Base-by-base conservation (phyloP, 2,113 vertebrate genomes). In the Danionella cerebrum region DNA sequence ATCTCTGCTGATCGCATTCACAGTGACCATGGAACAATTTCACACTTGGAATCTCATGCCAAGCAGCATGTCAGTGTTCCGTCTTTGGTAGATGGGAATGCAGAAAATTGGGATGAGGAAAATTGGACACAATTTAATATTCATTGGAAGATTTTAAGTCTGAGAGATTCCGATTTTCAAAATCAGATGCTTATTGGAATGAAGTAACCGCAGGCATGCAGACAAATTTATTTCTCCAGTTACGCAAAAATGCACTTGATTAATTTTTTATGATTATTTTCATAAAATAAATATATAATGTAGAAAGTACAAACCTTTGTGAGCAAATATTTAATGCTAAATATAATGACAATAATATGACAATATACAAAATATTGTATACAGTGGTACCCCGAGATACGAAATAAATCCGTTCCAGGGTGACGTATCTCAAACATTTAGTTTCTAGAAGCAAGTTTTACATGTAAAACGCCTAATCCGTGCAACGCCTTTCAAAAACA, bases 11-110 rank as follows among this genome's bases (percentile, higher is more conserved):
- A 64, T 77, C 63, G 53, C 45, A 73, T 78, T 72, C 74, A 66
- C 74, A 48, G 74, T 72, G 71, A 73, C 80, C 67, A 13, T 27
- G 50, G 78, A 60, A 78, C 74, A 81, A 81, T 85, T 85, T 86
- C 68, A 82, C 80, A 82, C 80, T 78, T 82, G 74, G 73, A 11
- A 62, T 79, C 50, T 75, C 75, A 70, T 71, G 80, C 70, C 74
- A 54, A 57, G 51, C 75, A 71, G 16, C 27, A 31, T 65, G 39
- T 71, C 21, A 64, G 18, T 31, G 31, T 42, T 1, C 3, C 57
- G 57, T 71, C 71, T 65, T 58, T 21, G 36, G 21, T 69, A 53
- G 41, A 62, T 72, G 66, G 65, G 33, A 60, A 67, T 50, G 38
- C 53, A 39, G 55, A 41, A 55, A n/a, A 21, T 65, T 14, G 33